Evolutionary conservation across 2,888 invertebrate species (phyloP).

Genomic region (Eristalis arbustorum): DNA sequence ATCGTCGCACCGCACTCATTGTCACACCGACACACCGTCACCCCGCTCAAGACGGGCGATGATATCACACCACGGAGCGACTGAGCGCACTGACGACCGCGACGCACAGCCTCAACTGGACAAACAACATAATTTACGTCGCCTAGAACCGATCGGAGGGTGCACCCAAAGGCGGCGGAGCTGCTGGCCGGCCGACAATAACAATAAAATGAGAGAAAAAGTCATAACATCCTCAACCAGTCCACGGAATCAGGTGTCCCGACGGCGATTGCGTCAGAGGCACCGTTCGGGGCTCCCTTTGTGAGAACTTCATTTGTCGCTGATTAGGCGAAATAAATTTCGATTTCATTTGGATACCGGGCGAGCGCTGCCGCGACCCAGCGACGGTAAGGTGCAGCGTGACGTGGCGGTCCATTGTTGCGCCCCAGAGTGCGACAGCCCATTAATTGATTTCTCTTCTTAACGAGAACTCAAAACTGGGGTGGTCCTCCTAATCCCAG

Average conservation of each 20-base stretch:
- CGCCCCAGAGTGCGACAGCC: constrained; percentile 45
- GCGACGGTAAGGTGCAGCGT: constrained; percentile 52
- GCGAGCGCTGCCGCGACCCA: neutral
- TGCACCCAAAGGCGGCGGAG: constrained; percentile 23
- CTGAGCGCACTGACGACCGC: no score
- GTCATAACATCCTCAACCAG: constrained; percentile 20
- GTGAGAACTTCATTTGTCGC: constrained; percentile 53
- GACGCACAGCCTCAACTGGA: constrained; percentile 39
- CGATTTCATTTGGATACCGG: constrained; percentile 48
- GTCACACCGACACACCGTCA: constrained; percentile 28
- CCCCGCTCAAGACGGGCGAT: constrained; percentile 13
- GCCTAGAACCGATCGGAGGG: constrained; percentile 34
- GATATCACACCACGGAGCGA: constrained; percentile 49
- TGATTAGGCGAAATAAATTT: constrained; percentile 58
- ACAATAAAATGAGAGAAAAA: constrained; percentile 46
- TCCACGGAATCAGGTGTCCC: constrained; percentile 56
- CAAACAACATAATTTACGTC: constrained; percentile 64
- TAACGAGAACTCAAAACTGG: constrained; percentile 24
- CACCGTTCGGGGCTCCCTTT: constrained; percentile 3
- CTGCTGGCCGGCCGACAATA: neutral
- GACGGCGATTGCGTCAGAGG: constrained; percentile 10
- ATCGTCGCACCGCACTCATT: constrained; percentile 27
- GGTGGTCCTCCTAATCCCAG: constrained; percentile 61
- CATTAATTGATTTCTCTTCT: constrained; percentile 61
- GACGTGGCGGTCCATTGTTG: constrained; percentile 40